phyloP scores from a whole-genome alignment of 1,140 invertebrate genomes.

The Heliconius himera region DNA sequence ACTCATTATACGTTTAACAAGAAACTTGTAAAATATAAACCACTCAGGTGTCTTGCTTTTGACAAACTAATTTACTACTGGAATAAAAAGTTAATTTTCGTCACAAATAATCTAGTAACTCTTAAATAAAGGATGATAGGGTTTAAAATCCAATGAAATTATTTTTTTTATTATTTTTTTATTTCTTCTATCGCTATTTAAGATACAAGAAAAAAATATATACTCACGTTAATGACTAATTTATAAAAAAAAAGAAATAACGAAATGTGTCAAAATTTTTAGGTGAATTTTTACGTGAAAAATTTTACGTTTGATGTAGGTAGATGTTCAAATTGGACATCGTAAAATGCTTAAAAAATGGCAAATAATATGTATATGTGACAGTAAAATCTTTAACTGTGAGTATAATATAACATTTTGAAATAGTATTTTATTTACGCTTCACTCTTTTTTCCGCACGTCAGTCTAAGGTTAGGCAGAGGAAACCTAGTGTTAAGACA shows the following conservation, averaged over 20 bases:
- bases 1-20: conserved; percentile 56
- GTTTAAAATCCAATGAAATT: background rate
- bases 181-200: conserved; percentile 43
- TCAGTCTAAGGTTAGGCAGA: no score
- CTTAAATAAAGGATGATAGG: background rate
- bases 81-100: conserved; percentile 15
- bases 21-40: conserved; percentile 54
- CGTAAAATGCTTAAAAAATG: conserved; percentile 1
- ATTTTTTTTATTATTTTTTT: background rate
- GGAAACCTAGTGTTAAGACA: background rate
- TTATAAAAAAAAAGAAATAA: conserved; percentile 39
- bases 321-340: background rate
- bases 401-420: background rate
- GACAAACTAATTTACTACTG: conserved; percentile 60
- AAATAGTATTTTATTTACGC: background rate
- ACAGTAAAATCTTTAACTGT: background rate
- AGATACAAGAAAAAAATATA: conserved; percentile 46
- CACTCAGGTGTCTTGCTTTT: conserved; percentile 60
- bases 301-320: background rate
- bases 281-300: background rate
- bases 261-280: conserved; percentile 20
- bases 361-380: background rate
- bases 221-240: conserved; percentile 53
- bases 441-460: no score
- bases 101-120: background rate